These are phyloP conservation scores for Lasiurus borealis DNA, from an alignment of 2,113 vertebrate genomes.

Conservation along the genomic window DNA sequence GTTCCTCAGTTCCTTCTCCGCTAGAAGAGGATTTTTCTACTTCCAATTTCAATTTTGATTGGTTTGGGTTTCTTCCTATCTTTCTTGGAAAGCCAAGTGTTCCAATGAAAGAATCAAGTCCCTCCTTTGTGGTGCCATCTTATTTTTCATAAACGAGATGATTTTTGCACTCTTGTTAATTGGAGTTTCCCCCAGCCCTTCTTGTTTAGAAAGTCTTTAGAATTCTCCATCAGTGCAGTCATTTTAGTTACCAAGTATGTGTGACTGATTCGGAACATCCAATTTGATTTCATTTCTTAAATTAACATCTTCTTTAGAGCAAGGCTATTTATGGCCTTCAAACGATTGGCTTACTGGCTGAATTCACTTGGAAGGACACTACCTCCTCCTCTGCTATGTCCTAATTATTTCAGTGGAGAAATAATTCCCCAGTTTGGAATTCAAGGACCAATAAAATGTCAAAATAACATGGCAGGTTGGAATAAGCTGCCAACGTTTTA, in stretches of 20 bases:
- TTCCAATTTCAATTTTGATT: background rate
- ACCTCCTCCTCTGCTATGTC: conserved; percentile 2
- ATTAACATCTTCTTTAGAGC: background rate
- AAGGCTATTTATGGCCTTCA: conserved; percentile 43
- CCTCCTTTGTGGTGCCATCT: background rate
- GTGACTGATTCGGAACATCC: conserved; percentile 17
- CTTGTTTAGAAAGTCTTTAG: background rate
- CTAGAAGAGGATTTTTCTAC: background rate
- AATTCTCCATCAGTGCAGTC: background rate
- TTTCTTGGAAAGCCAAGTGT: conserved; percentile 1
- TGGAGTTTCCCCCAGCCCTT: background rate
- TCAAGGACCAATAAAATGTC: conserved; percentile 46
- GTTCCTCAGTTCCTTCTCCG: background rate
- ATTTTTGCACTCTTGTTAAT: background rate
- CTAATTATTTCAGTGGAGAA: conserved; percentile 43
- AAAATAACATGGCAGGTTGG: background rate
- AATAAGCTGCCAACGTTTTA: conserved; percentile 13
- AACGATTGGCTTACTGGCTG: conserved; percentile 6
- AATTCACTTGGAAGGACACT: conserved; percentile 10
- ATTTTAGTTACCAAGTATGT: background rate
- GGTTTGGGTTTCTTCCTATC: background rate
- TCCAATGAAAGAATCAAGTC: background rate
- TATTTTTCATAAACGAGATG: background rate
- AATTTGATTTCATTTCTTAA: conserved; percentile 42
- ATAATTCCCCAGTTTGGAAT: conserved; percentile 15